A percentile compares a stretch with the other conserved stretches of the same genome.
Evolutionary conservation across 2,797 vertebrate species (phyloP).

Genomic region (Pipistrellus pipistrellus): DNA sequence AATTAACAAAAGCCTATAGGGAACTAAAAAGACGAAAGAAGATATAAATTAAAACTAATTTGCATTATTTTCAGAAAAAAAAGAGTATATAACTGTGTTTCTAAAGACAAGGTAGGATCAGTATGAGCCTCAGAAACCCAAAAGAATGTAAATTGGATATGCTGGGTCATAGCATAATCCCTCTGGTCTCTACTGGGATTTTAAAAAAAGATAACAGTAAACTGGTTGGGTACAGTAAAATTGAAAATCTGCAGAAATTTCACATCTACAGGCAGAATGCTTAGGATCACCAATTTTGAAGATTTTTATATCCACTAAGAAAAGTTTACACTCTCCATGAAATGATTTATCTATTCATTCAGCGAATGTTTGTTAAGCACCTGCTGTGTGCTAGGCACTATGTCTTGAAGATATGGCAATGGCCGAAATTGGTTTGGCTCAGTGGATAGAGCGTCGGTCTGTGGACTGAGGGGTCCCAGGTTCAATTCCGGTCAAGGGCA

Average conservation of each 20-base stretch:
- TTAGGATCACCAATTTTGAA: slow-evolving; percentile 31
- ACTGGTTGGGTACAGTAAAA: not conserved
- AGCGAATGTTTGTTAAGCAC: slow-evolving; percentile 3
- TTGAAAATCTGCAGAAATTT: slow-evolving; percentile 52
- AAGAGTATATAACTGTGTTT: slow-evolving; percentile 18
- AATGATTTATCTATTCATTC: not conserved
- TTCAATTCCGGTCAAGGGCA: too few species aligned
- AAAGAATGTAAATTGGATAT: slow-evolving; percentile 21
- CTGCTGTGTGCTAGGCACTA: not conserved
- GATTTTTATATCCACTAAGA: slow-evolving; percentile 32
- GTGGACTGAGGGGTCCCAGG: too few species aligned
- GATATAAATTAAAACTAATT: slow-evolving; percentile 38
- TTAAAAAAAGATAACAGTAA: not conserved
- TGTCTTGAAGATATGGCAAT: not conserved
- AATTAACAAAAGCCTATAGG: slow-evolving; percentile 10
- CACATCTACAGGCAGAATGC: not conserved
- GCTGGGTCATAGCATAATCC: not conserved
- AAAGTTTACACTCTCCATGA: slow-evolving; percentile 34
- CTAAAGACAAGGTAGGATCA: slow-evolving; percentile 42
- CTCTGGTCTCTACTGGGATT: not conserved
- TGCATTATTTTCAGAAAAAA: slow-evolving; percentile 15
- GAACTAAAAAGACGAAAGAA: slow-evolving; percentile 46
- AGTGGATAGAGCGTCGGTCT: too few species aligned
- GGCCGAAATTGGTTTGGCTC: too few species aligned
- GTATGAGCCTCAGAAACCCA: slow-evolving; percentile 28